Evolutionary conservation across 2,888 invertebrate species (phyloP).

Genomic region (Sinodicranocentrus sp.): DNA sequence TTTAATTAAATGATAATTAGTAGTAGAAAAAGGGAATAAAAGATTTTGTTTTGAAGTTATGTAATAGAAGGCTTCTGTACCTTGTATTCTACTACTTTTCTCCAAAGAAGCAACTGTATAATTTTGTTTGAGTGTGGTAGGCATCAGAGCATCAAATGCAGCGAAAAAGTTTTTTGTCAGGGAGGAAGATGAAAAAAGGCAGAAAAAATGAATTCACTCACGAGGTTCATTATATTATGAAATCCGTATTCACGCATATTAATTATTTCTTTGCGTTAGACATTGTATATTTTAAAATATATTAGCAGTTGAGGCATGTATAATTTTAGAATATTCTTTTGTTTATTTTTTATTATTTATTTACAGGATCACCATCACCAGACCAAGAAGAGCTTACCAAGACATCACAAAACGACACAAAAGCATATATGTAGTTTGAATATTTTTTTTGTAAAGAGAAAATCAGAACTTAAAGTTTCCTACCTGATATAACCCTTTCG

Average conservation of each 20-base stretch:
- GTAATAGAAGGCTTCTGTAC: slow-evolving; percentile 55
- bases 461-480: slow-evolving; percentile 71
- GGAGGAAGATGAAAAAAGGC: slow-evolving; percentile 60
- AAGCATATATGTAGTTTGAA: slow-evolving; percentile 15
- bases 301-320: not conserved
- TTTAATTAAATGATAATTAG: slow-evolving; percentile 62
- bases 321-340: not conserved
- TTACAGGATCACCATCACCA: slow-evolving; percentile 48
- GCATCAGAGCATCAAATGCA: slow-evolving; percentile 85
- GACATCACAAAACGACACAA: slow-evolving; percentile 50
- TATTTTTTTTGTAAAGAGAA: not conserved
- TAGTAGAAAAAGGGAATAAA: not conserved
- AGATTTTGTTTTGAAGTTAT: slow-evolving; percentile 7
- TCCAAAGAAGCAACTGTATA: slow-evolving; percentile 87
- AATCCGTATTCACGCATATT: slow-evolving; percentile 26
- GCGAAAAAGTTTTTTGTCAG: slow-evolving; percentile 77
- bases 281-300: not conserved
- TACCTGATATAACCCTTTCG: slow-evolving; percentile 81
- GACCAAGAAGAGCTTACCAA: slow-evolving; percentile 40
- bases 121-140: slow-evolving; percentile 83
- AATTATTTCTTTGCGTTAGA: slow-evolving; percentile 26
- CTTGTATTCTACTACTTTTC: slow-evolving; percentile 81
- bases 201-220: slow-evolving; percentile 55
- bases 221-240: slow-evolving; percentile 16
- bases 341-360: slow-evolving; percentile 9